Evolutionary conservation across 2,113 vertebrate species (phyloP).

Genomic region (Austrofundulus limnaeus): DNA sequence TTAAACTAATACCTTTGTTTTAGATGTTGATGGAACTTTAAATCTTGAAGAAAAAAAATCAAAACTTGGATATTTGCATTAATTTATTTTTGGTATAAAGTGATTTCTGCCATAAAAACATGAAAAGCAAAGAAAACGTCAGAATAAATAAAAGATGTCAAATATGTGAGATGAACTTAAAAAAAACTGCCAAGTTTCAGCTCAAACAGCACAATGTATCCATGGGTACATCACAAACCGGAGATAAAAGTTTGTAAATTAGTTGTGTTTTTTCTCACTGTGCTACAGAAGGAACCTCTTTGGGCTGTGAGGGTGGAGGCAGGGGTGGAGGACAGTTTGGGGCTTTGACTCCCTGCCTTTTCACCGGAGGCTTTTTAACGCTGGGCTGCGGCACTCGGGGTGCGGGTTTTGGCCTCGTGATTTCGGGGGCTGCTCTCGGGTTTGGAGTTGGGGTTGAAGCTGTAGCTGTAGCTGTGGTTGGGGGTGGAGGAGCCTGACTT

Average conservation of each 20-base stretch:
- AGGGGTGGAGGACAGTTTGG: conserved; percentile 78
- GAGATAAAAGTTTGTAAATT: not conserved
- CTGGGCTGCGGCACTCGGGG: not conserved
- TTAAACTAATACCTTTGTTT: no score
- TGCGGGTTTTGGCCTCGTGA: conserved; percentile 6
- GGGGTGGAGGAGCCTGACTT: conserved; percentile 17
- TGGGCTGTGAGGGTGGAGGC: conserved; percentile 68
- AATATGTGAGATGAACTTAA: not conserved
- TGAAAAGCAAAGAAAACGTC: not conserved
- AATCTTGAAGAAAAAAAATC: not conserved
- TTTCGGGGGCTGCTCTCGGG: not conserved
- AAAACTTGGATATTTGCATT: not conserved
- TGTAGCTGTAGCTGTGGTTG: not conserved
- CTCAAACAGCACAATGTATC: not conserved
- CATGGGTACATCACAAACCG: not conserved
- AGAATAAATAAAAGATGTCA: conserved; percentile 54
- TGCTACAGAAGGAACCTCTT: conserved; percentile 54
- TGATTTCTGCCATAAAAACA: no score
- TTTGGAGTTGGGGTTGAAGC: not conserved
- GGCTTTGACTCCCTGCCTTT: conserved; percentile 59
- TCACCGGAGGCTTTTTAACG: conserved; percentile 55
- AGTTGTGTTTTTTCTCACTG: conserved; percentile 37
- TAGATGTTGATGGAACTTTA: no score
- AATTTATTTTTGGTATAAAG: no score
- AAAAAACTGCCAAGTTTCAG: not conserved